Evolutionary conservation across 2,797 vertebrate species (phyloP).

Genomic region (Rhyacichthys aspro): DNA sequence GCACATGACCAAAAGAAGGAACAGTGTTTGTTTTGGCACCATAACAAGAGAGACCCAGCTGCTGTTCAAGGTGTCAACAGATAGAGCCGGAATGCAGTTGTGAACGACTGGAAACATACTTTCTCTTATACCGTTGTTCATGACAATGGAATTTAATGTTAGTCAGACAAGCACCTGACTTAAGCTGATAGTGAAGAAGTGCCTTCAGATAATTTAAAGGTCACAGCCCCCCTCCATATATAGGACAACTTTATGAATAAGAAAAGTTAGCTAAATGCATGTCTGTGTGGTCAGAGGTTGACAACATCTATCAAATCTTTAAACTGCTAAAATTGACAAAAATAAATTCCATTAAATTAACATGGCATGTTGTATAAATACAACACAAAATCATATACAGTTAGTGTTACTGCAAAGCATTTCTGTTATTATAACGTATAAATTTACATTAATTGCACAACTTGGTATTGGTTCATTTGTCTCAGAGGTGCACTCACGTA

Average conservation of each 20-base stretch:
- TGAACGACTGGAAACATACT: slow-evolving; percentile 39
- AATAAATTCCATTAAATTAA: no score
- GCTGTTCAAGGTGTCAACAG: slow-evolving; percentile 50
- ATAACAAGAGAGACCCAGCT: slow-evolving; percentile 53
- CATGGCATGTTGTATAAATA: no score
- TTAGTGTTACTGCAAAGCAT: no score
- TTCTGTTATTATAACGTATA: no score
- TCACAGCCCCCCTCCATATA: neutral
- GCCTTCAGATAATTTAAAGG: slow-evolving; percentile 15
- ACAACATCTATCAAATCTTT: no score
- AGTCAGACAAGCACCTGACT: slow-evolving; percentile 34
- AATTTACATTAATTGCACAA: no score
- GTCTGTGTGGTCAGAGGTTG: no score
- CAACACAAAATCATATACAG: no score
- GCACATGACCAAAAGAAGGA: slow-evolving; percentile 72
- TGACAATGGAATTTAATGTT: slow-evolving; percentile 40
- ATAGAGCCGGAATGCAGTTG: slow-evolving; percentile 68
- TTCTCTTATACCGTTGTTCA: slow-evolving; percentile 44
- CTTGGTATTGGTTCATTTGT: no score
- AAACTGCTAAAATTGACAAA: no score
- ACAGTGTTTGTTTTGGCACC: slow-evolving; percentile 65
- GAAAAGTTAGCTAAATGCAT: no score
- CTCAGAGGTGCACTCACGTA: no score
- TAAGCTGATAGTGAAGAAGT: slow-evolving; percentile 19
- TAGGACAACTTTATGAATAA: slow-evolving; percentile 1